A percentile compares a stretch with the other conserved stretches of the same genome.
Conservation (phyloP, 1,140 invertebrate genomes). For the Caenorhabditis inopinata region DNA sequence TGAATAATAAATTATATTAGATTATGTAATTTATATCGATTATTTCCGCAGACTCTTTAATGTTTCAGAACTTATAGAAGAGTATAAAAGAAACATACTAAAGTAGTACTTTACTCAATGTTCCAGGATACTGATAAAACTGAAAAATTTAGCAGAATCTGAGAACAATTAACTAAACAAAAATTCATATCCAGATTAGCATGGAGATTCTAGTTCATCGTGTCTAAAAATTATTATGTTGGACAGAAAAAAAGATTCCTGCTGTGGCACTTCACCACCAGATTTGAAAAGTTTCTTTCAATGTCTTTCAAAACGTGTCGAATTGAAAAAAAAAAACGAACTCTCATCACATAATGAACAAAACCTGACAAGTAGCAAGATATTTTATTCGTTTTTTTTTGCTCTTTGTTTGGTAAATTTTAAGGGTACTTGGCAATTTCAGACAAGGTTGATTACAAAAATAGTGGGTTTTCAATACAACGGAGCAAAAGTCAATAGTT, state of each 20-base stretch:
- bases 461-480: no score
- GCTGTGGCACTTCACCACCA: constrained; percentile 4
- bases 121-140: no score
- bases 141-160: not conserved
- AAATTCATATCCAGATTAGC: not conserved
- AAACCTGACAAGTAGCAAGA: not conserved
- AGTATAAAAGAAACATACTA: no score
- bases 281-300: constrained; percentile 2
- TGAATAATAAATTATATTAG: not conserved
- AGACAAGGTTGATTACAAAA: no score
- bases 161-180: not conserved
- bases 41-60: no score
- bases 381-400: not conserved
- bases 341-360: not conserved
- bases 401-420: no score
- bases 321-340: not conserved
- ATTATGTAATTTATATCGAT: not conserved
- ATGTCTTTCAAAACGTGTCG: not conserved
- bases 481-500: no score
- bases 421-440: no score
- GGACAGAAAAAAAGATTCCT: not conserved
- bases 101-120: no score
- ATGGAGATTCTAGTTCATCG: constrained; percentile 1
- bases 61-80: no score
- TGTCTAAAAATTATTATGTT: constrained; percentile 23